Conservation (phyloP, 2,113 vertebrate genomes). For the Buteo buteo region DNA sequence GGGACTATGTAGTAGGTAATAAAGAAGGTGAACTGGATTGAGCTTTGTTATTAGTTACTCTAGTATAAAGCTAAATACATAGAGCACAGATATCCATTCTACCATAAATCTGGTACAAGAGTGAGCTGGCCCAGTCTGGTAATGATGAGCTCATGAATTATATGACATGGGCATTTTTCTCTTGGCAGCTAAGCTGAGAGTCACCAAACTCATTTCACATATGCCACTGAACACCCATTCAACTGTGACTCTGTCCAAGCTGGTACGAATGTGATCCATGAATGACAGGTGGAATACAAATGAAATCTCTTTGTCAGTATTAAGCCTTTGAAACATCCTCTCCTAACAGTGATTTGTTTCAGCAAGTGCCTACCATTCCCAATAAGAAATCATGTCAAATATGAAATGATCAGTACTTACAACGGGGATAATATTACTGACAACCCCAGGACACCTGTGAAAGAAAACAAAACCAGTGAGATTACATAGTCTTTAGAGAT, state of each 20-base stretch:
- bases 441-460: neutral
- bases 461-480: neutral
- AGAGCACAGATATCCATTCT: neutral
- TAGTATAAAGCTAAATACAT: neutral
- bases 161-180: neutral
- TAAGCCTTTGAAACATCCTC: neutral
- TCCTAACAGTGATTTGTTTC: neutral
- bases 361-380: neutral
- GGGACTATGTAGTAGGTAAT: slow-evolving; percentile 84
- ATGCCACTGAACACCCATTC: neutral
- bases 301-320: neutral
- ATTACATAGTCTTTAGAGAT: neutral
- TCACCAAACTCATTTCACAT: neutral
- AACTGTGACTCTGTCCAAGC: neutral
- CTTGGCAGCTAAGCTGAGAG: neutral
- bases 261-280: neutral
- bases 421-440: neutral
- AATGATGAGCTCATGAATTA: neutral
- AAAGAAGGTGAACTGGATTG: neutral
- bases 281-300: neutral
- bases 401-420: neutral
- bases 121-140: neutral
- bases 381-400: neutral
- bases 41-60: neutral
- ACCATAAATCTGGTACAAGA: neutral